Percentiles rank a stretch among this genome's conserved stretches.
Evolutionary conservation across 92 coral and sea anemone genomes (phyloP).

Genomic region (Ricordea florida): DNA sequence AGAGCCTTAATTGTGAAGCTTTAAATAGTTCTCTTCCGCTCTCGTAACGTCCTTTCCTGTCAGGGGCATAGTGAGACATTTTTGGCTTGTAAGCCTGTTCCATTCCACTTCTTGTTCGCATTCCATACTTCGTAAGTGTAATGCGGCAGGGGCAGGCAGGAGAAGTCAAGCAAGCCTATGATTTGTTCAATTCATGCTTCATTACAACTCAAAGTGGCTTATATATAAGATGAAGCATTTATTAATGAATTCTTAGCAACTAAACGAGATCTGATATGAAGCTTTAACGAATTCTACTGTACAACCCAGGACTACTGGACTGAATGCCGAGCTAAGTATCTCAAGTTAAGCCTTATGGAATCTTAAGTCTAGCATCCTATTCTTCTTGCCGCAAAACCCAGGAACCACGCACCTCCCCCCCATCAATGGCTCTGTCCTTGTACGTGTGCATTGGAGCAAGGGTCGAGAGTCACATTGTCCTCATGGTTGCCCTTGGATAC

Average conservation of each 20-base stretch:
- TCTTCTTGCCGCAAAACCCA: conserved; percentile 9
- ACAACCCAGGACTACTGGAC: too few species aligned
- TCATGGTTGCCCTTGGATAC: neutral
- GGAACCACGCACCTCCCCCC: conserved; percentile 8
- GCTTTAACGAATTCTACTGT: neutral
- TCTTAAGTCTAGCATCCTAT: conserved; percentile 10
- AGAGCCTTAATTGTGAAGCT: too few species aligned
- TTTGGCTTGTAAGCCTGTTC: neutral
- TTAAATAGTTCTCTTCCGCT: too few species aligned
- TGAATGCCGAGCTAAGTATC: neutral
- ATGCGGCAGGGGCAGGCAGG: neutral
- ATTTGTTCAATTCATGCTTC: neutral
- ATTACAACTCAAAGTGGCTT: neutral
- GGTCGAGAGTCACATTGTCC: neutral
- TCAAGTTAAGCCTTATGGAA: conserved; percentile 6
- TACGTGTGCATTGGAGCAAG: neutral
- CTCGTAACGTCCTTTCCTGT: too few species aligned
- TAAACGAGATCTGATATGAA: neutral
- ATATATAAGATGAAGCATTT: neutral
- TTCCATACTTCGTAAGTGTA: neutral
- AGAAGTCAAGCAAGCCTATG: neutral
- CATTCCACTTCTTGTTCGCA: too few species aligned
- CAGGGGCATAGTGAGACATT: too few species aligned
- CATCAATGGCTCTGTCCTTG: neutral
- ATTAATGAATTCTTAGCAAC: neutral